Base-by-base conservation (phyloP, 2,888 invertebrate genomes). In the Watsonalla cultraria region DNA sequence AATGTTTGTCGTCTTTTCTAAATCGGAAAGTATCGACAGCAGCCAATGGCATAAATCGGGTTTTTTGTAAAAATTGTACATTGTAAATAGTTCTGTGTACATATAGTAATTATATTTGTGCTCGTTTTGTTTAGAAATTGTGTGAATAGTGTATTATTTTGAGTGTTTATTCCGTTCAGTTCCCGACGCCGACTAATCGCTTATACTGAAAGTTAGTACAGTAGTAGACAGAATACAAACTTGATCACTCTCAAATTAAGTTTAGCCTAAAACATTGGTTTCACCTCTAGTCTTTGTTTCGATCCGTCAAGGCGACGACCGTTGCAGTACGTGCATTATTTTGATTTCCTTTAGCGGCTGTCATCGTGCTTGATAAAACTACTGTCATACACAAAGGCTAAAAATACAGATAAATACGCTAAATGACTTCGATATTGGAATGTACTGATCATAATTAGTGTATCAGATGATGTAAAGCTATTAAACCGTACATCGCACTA, bases 11-110 rank as follows among this genome's bases (percentile, higher is more conserved):
- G 86, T 81, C 84, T 89, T 86, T 87, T 90, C 78, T 86, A 84
- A 88, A 91, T 91, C 93, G 84, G 84, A 88, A 89, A 91, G 91
- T 92, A 93, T 93, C 93, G 91, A 91, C 88, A 82, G 84, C 90
- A 91, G 91, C 93, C 92, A 92, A 93, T 93, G 93, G 93, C 93
- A 89, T 93, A 93, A 93, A 86, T 82, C 87, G 87, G 84, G 86
- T 87, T 90, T 92, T 90, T 87, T 92, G 91, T 92, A 91, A 90
- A 91, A 92, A 91, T 91, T 93, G 92, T 93, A 93, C 92, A 93
- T 93, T 93, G 93, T 94, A 94, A 92, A 93, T 94, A 93, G 93
- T 92, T 91, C 87, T 84, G 92, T 93, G 93, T 93, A 93, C 92
- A 94, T 93, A 93, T 93, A 93, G 93, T 93, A 92, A 90, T 93